These are phyloP conservation scores for Tipula helvola DNA, from an alignment of 2,888 invertebrate species.

Conservation along the genomic window DNA sequence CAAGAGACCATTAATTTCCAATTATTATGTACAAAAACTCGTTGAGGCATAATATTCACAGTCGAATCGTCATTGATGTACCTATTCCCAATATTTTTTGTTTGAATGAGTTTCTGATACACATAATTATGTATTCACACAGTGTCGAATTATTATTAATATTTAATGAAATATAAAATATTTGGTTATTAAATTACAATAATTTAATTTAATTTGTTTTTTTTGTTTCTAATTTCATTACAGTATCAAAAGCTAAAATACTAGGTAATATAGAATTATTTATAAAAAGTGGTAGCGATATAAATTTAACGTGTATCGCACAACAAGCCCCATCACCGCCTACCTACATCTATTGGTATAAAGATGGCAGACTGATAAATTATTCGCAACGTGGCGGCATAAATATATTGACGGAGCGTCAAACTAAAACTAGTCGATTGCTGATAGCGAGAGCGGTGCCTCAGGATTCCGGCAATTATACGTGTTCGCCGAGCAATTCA, in stretches of 20 bases:
- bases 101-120: neutral
- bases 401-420: slow-evolving; percentile 75
- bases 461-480: slow-evolving; percentile 79
- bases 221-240: slow-evolving; percentile 21
- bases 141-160: neutral
- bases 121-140: neutral
- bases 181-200: neutral
- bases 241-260: slow-evolving; percentile 84
- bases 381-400: slow-evolving; percentile 78
- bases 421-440: slow-evolving; percentile 71
- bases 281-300: slow-evolving; percentile 81
- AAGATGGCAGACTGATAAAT: slow-evolving; percentile 68
- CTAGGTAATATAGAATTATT: slow-evolving; percentile 73
- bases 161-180: neutral
- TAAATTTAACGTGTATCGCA: slow-evolving; percentile 81
- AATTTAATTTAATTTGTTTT: neutral
- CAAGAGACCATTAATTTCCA: neutral
- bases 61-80: neutral
- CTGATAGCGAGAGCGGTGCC: slow-evolving; percentile 75
- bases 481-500: slow-evolving; percentile 75
- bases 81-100: neutral
- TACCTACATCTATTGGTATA: slow-evolving; percentile 74
- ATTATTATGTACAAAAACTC: neutral
- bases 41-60: neutral
- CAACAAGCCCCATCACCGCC: slow-evolving; percentile 54